Base-by-base conservation (phyloP, 64 coral and sea anemone species). In the Montipora foliosa region DNA sequence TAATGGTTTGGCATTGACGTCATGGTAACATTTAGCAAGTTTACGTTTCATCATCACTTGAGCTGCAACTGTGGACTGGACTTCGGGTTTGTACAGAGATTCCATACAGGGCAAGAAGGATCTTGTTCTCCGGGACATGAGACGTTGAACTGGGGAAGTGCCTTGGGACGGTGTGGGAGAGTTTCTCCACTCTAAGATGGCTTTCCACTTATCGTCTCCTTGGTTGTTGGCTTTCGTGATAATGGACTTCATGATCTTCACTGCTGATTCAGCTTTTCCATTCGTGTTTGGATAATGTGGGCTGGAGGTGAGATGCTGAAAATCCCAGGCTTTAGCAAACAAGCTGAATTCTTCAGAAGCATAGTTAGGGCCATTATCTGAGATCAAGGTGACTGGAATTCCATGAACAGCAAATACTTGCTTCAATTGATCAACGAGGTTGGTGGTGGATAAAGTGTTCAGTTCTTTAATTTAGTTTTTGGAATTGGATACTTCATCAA, bases 401-500 rank as follows among this genome's bases (percentile, higher is more conserved):
- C 17, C 87, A 84, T 90, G n/a, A 37, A 60, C 9, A 83, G 83
- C 94, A 83, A 95, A 55, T 59, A 91, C 57, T 74, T 80, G 73
- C 87, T 91, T 20, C 80, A 83, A 69, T 58, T 89, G 29, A 74
- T 74, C 9, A 79, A 79, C 62, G 17, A 44, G 64, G 0, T 29
- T 50, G 59, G 7, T 11, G 44, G 53, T 51, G 13, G 49, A 51
- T 15, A 60, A 53, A 5, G 17, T 76, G 5, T 45, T 17, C 37
- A 67, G 46, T 47, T 79, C 79, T 21, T 48, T 74, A 21, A 77
- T 89, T 37, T 89, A 37, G 29, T 37, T 37, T 19, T 51, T 67
- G 94, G 82, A 11, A 87, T 60, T 52, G 89, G 89, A 29, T 87
- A 60, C 0, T 17, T 47, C 89, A 95, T 95, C 83, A 92, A 81